These are phyloP conservation scores for Albula goreensis DNA, from an alignment of 2,113 vertebrate genomes.

Conservation along the genomic window DNA sequence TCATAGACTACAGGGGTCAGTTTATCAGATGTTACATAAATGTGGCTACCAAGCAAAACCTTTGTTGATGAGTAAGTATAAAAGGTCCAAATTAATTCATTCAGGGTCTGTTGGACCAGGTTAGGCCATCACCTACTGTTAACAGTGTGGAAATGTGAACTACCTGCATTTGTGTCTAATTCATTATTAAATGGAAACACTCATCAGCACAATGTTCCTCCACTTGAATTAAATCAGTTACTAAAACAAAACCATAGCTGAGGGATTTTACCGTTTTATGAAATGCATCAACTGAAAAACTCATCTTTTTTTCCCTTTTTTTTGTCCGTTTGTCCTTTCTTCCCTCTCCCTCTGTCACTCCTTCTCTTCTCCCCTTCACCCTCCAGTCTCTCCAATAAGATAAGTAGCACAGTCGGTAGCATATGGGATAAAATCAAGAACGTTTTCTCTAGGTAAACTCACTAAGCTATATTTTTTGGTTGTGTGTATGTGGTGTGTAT, in stretches of 20 bases:
- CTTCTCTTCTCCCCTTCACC: conserved; percentile 72
- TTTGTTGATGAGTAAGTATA: not conserved
- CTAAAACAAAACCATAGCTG: conserved; percentile 39
- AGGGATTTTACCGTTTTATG: conserved; percentile 62
- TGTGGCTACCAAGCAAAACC: not conserved
- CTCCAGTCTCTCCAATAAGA: conserved; percentile 91
- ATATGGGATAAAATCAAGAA: conserved; percentile 93
- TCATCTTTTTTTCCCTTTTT: conserved; percentile 46
- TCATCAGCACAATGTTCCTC: not conserved
- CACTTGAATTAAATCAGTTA: not conserved
- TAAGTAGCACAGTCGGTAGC: conserved; percentile 91
- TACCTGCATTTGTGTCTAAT: not conserved
- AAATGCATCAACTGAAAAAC: conserved; percentile 47
- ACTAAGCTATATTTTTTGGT: conserved; percentile 62
- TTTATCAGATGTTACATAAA: not conserved
- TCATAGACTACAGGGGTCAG: not conserved
- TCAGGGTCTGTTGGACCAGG: not conserved
- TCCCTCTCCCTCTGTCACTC: conserved; percentile 59
- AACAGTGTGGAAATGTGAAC: not conserved
- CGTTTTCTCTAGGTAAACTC: conserved; percentile 93
- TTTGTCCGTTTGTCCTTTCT: conserved; percentile 80
- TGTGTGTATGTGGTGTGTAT: conserved; percentile 21
- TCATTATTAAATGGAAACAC: not conserved
- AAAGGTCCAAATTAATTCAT: not conserved
- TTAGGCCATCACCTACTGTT: not conserved